Percentiles rank a stretch among this genome's conserved stretches.
These are phyloP conservation scores for Eulemur rubriventer DNA, from an alignment of 2,797 vertebrate genomes.

Conservation along the genomic window DNA sequence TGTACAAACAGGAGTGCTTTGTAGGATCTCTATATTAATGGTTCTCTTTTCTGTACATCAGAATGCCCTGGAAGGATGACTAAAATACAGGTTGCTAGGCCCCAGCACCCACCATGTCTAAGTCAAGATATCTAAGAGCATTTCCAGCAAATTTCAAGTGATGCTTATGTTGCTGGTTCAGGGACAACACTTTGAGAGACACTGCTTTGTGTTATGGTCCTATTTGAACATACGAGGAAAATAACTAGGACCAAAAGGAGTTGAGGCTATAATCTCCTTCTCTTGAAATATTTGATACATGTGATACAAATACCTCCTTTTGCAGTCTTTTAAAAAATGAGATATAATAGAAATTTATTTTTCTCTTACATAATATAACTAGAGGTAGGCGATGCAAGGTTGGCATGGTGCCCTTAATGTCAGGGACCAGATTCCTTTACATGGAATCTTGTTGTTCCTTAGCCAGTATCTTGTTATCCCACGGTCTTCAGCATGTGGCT, in stretches of 20 bases:
- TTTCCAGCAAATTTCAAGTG: background rate
- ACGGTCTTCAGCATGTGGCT: background rate
- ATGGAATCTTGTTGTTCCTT: background rate
- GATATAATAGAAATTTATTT: background rate
- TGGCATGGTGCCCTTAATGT: background rate
- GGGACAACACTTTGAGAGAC: background rate
- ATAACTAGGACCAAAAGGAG: background rate
- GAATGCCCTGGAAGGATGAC: background rate
- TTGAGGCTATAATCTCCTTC: background rate
- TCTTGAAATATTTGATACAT: background rate
- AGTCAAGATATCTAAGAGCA: background rate
- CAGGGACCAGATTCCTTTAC: background rate
- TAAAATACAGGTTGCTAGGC: background rate
- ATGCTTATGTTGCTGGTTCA: background rate
- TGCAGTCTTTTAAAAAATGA: background rate
- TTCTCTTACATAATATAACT: background rate
- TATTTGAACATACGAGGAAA: background rate
- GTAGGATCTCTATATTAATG: background rate
- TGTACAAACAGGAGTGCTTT: background rate
- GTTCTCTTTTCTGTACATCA: background rate
- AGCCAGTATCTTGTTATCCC: background rate
- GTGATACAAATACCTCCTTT: background rate
- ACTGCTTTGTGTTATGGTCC: background rate
- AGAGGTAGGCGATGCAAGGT: background rate
- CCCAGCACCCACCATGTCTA: background rate